Evolutionary conservation across 2,888 invertebrate genomes (phyloP).

Genomic region (Andrena dorsata): DNA sequence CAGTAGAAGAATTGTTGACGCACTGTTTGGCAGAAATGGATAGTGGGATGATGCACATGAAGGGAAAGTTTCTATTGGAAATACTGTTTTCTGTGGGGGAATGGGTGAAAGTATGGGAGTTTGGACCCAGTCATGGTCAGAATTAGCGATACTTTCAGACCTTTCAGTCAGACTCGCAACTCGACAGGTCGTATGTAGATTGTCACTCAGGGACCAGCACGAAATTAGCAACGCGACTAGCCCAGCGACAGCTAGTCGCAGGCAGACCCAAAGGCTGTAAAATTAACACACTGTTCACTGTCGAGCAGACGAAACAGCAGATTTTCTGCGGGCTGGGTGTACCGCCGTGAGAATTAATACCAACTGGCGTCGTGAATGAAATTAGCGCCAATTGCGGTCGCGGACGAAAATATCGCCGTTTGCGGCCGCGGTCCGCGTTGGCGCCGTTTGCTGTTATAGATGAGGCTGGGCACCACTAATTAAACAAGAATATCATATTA

Average conservation of each 20-base stretch:
- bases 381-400: constrained; percentile 36
- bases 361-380: constrained; percentile 29
- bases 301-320: background rate
- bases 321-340: constrained; percentile 6
- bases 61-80: background rate
- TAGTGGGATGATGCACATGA: background rate
- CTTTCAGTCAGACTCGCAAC: background rate
- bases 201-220: constrained; percentile 9
- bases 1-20: too few species aligned
- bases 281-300: constrained; percentile 39
- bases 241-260: constrained; percentile 2
- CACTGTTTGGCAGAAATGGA: too few species aligned
- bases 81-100: background rate
- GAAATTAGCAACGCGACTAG: constrained; percentile 34
- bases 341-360: constrained; percentile 37
- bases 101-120: background rate
- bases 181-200: constrained; percentile 14
- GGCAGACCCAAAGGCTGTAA: constrained; percentile 4
- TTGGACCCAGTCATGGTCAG: background rate
- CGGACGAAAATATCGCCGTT: constrained; percentile 35
- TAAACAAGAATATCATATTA: constrained; percentile 2
- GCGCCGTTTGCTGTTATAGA: constrained; percentile 16
- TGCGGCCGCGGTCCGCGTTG: constrained; percentile 13
- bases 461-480: constrained; percentile 13
- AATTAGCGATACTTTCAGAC: constrained; percentile 6